A percentile compares a stretch with the other conserved stretches of the same genome.
Conservation (phyloP, 2,888 invertebrate species). For the Eustalomyia histrio region DNA sequence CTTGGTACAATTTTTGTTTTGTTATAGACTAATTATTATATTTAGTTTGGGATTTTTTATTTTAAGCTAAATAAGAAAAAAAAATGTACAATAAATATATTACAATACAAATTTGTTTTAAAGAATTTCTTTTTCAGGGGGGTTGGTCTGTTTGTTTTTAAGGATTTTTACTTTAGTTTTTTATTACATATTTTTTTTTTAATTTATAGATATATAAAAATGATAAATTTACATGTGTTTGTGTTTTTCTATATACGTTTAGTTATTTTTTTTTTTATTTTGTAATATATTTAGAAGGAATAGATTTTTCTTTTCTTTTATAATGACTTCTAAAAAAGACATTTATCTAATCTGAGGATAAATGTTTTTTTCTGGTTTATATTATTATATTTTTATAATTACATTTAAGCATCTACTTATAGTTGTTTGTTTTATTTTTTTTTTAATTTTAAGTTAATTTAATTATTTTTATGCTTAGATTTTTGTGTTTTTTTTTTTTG, state of each 20-base stretch:
- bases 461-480: slow-evolving; percentile 25
- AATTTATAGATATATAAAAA: slow-evolving; percentile 43
- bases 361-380: slow-evolving; percentile 44
- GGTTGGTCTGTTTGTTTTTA: slow-evolving; percentile 49
- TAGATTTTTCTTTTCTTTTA: slow-evolving; percentile 31
- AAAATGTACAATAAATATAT: slow-evolving; percentile 48
- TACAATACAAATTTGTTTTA: slow-evolving; percentile 34
- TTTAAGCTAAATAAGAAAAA: slow-evolving; percentile 53
- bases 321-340: slow-evolving; percentile 34
- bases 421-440: slow-evolving; percentile 31
- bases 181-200: slow-evolving; percentile 17
- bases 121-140: slow-evolving; percentile 28
- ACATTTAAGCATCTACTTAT: slow-evolving; percentile 64
- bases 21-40: background rate
- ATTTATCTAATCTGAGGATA: slow-evolving; percentile 62
- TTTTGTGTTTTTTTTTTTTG: slow-evolving; percentile 20
- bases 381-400: slow-evolving; percentile 55
- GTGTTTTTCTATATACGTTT: slow-evolving; percentile 46
- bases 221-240: slow-evolving; percentile 50
- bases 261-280: slow-evolving; percentile 38
- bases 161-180: slow-evolving; percentile 9
- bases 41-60: slow-evolving; percentile 7
- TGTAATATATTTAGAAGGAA: slow-evolving; percentile 41
- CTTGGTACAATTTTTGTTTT: background rate
- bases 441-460: slow-evolving; percentile 27